phyloP scores from a whole-genome alignment of 2,113 vertebrate species.

The Felis chaus region DNA sequence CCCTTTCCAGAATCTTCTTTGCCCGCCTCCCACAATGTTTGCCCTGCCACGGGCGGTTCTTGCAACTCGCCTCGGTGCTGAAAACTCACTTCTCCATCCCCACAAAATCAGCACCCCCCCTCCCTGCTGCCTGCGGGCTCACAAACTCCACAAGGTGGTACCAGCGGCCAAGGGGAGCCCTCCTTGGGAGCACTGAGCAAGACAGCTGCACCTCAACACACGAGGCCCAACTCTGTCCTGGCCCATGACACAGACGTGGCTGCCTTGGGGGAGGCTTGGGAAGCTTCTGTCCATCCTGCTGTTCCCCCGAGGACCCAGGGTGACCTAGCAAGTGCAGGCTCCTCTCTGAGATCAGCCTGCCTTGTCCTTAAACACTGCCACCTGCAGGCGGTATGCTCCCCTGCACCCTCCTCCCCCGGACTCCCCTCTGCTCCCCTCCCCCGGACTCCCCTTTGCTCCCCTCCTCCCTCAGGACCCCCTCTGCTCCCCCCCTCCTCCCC shows the following conservation, averaged over 20 bases:
- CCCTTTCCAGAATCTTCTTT: neutral
- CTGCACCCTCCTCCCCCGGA: neutral
- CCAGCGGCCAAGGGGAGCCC: rapidly evolving
- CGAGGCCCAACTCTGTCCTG: neutral
- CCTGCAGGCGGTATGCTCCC: neutral
- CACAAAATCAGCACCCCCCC: neutral
- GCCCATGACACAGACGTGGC: rapidly evolving
- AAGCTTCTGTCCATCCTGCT: neutral
- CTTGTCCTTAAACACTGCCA: neutral
- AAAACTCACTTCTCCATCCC: neutral
- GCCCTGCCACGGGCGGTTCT: neutral
- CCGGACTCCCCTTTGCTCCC: too few species aligned
- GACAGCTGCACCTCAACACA: too few species aligned
- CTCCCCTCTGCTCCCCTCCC: too few species aligned
- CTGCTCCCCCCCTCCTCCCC: neutral
- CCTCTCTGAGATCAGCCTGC: neutral
- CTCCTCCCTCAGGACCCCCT: too few species aligned
- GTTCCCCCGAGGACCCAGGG: rapidly evolving
- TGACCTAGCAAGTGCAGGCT: rapidly evolving
- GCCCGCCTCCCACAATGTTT: rapidly evolving
- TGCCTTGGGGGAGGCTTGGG: too few species aligned
- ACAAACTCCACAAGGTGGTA: too few species aligned
- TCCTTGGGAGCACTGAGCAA: too few species aligned
- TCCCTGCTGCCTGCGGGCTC: rapidly evolving
- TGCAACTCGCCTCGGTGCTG: neutral